These are phyloP conservation scores for Drosophila leonis DNA, from an alignment of 2,888 invertebrate genomes.

Conservation along the genomic window DNA sequence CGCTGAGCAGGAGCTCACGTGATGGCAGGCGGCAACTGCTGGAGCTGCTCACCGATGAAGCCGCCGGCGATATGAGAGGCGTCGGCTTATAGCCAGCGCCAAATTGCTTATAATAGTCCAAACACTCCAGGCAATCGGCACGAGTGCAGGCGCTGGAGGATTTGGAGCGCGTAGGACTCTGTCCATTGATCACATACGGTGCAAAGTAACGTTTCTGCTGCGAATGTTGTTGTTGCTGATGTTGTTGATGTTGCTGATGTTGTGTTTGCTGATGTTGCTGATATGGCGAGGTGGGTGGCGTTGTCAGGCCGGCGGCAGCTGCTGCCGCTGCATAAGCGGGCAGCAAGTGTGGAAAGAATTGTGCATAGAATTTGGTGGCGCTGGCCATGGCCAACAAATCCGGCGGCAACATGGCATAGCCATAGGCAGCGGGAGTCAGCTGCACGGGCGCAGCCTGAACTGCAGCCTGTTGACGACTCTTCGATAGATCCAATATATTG, in stretches of 20 bases:
- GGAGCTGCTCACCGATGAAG: constrained; percentile 75
- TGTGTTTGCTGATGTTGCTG: constrained; percentile 46
- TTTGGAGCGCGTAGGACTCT: constrained; percentile 45
- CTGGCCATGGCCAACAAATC: constrained; percentile 82
- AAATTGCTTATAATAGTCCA: constrained; percentile 75
- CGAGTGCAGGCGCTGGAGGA: constrained; percentile 61
- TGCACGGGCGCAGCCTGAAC: background rate
- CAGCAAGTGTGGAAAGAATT: constrained; percentile 82
- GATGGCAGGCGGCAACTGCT: constrained; percentile 57
- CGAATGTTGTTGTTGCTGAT: constrained; percentile 9
- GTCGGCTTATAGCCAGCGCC: constrained; percentile 55
- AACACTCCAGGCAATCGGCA: constrained; percentile 75
- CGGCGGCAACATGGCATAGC: constrained; percentile 67
- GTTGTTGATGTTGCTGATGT: constrained; percentile 45
- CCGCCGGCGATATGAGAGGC: constrained; percentile 72
- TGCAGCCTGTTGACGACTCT: constrained; percentile 53
- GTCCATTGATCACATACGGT: constrained; percentile 68
- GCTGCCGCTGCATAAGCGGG: constrained; percentile 77
- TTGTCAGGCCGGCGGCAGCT: constrained; percentile 69
- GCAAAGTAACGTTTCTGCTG: constrained; percentile 76
- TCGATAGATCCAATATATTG: constrained; percentile 83
- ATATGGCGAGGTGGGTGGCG: constrained; percentile 67
- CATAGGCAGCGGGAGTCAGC: constrained; percentile 19
- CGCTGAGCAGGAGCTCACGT: constrained; percentile 39
- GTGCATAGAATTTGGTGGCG: constrained; percentile 83